Evolutionary conservation across 2,797 vertebrate species (phyloP).

Genomic region (Cichlasoma orientale): DNA sequence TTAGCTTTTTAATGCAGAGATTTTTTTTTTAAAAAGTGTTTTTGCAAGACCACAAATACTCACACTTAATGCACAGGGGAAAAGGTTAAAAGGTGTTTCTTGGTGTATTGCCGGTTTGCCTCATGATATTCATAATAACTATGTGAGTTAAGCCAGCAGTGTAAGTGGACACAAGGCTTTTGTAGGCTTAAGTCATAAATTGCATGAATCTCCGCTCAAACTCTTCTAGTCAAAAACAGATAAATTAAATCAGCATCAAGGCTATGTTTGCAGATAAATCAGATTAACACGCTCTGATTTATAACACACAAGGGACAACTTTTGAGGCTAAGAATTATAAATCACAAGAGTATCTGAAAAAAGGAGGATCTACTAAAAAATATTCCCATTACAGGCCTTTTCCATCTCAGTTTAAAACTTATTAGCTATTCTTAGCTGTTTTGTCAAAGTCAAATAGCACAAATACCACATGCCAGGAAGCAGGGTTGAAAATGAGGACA

Average conservation of each 20-base stretch:
- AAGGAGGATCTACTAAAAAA: neutral
- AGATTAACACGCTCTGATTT: neutral
- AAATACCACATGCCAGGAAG: conserved; percentile 10
- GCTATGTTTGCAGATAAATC: neutral
- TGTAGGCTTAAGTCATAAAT: conserved; percentile 1
- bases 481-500: conserved; percentile 19
- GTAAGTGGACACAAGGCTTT: conserved; percentile 30
- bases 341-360: neutral
- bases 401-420: neutral
- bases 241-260: conserved; percentile 11
- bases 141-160: conserved; percentile 32
- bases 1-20: too few relatives aligned
- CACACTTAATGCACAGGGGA: neutral
- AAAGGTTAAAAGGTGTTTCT: conserved; percentile 4
- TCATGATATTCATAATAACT: conserved; percentile 37
- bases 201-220: neutral
- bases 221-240: neutral
- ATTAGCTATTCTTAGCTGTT: neutral
- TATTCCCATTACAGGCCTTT: neutral
- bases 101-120: conserved; percentile 16
- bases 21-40: neutral
- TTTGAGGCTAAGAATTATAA: neutral
- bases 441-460: conserved; percentile 4
- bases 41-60: neutral
- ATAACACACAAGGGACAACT: neutral